Base-by-base conservation (phyloP, 1,140 invertebrate genomes). In the Drosophila serrata region DNA sequence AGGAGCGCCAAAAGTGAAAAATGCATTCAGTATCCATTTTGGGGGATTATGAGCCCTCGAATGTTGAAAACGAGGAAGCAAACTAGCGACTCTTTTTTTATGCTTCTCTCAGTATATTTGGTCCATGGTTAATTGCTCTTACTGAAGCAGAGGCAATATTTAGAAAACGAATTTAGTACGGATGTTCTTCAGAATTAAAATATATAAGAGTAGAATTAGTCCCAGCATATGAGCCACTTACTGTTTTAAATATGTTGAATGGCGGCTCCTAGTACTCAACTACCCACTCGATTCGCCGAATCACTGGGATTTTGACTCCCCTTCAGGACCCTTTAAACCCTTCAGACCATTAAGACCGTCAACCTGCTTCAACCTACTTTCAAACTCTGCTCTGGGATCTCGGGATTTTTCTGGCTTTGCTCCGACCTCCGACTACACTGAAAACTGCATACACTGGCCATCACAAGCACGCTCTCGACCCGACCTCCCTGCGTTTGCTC, bases 301-400 rank as follows among this genome's bases (percentile, higher is more conserved):
- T 61, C 57, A 65, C 27, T 61, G n/a, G 19, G 7, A 33, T 17
- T 42, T 29, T 22, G 19, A 49, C n/a, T 15, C n/a, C 33, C 6
- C 59, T 11, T 15, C 24, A 22, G 33, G 49, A 51, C 22, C n/a
- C 27, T 49, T 49, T n/a, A 49, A 11, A 19, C 48, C 27, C 11
- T 45, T 13, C 35, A 15, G 43, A 31, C 19, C 24, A 6, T 31
- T 51, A 24, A 31, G 48, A 19, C 29, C n/a, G n/a, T 15, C 46
- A n/a, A n/a, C n/a, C n/a, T n/a, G n/a, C n/a, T n/a, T 49, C 6
- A 31, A 17, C 27, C 29, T 57, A 62, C 51, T 62, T 62, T 62
- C 51, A 22, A 48, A 51, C 57, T 59, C 13, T 49, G 13, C 19
- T 19, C 13, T 51, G 11, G 49, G 49, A 35, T 22, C 17, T 35